Conservation (phyloP, 2,113 vertebrate genomes). For the Paracanthobrama guichenoti region DNA sequence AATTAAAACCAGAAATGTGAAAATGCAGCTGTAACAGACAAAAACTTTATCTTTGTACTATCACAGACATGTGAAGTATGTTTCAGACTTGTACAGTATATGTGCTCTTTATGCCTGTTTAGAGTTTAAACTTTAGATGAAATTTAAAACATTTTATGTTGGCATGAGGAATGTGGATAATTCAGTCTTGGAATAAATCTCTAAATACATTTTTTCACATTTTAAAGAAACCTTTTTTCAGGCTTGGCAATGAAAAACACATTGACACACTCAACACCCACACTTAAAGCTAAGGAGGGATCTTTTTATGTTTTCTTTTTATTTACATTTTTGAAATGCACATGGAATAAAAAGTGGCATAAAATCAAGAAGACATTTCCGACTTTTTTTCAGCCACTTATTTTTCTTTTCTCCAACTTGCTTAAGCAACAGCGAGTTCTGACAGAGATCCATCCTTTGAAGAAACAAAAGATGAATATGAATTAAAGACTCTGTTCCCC, state of each 20-base stretch:
- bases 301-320: constrained; percentile 5
- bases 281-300: not conserved
- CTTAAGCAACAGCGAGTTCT: not conserved
- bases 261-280: not conserved
- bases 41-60: not conserved
- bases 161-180: not conserved
- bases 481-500: not conserved
- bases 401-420: not conserved
- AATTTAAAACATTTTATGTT: not conserved
- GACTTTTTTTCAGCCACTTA: constrained; percentile 7
- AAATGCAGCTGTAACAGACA: not conserved
- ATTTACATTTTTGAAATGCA: constrained; percentile 2
- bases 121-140: not conserved
- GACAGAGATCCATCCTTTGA: constrained; percentile 5
- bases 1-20: not conserved
- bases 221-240: not conserved
- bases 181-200: not conserved
- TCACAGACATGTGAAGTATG: not conserved
- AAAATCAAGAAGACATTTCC: not conserved
- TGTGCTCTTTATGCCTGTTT: not conserved
- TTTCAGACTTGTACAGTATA: not conserved
- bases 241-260: constrained; percentile 13
- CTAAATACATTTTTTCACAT: not conserved
- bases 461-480: not conserved
- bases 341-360: not conserved